Evolutionary conservation across 2,888 invertebrate genomes (phyloP).

Genomic region (Netelia virgata): DNA sequence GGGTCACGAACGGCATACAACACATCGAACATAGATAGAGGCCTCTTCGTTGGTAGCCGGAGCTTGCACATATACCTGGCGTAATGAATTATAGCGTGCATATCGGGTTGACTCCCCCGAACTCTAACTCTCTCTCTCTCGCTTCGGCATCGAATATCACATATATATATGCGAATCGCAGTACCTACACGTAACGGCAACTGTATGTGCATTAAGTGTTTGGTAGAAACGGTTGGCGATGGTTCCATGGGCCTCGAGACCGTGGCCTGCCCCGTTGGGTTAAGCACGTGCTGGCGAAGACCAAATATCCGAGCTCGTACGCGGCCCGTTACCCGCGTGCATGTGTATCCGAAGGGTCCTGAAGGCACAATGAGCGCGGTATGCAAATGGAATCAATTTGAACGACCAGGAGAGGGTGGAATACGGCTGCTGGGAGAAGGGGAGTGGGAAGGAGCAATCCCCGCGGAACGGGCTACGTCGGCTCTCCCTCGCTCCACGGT

Average conservation of each 20-base stretch:
- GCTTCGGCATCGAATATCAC: constrained; percentile 23
- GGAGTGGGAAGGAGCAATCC: constrained; percentile 36
- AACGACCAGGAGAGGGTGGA: constrained; percentile 65
- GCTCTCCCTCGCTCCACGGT: not conserved
- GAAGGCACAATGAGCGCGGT: constrained; percentile 70
- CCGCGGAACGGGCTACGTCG: constrained; percentile 14
- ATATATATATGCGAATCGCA: constrained; percentile 3
- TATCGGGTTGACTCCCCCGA: constrained; percentile 44
- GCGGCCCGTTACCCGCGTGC: constrained; percentile 18
- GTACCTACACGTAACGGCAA: not conserved
- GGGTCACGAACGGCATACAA: constrained; percentile 64
- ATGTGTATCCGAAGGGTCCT: constrained; percentile 29
- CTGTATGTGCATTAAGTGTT: constrained; percentile 53
- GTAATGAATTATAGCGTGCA: constrained; percentile 51
- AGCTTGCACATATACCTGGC: constrained; percentile 3
- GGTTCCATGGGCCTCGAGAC: constrained; percentile 2
- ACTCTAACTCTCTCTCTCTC: constrained; percentile 32
- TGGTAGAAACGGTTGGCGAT: constrained; percentile 60
- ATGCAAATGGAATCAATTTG: constrained; percentile 79
- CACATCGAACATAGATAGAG: constrained; percentile 15
- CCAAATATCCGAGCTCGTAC: not conserved
- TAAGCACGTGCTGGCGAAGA: not conserved
- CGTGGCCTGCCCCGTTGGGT: constrained; percentile 11
- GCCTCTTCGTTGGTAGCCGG: constrained; percentile 1
- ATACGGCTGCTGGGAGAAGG: constrained; percentile 17